Base-by-base conservation (phyloP, 1,140 invertebrate species). In the Pseudomyrmex concolor region DNA sequence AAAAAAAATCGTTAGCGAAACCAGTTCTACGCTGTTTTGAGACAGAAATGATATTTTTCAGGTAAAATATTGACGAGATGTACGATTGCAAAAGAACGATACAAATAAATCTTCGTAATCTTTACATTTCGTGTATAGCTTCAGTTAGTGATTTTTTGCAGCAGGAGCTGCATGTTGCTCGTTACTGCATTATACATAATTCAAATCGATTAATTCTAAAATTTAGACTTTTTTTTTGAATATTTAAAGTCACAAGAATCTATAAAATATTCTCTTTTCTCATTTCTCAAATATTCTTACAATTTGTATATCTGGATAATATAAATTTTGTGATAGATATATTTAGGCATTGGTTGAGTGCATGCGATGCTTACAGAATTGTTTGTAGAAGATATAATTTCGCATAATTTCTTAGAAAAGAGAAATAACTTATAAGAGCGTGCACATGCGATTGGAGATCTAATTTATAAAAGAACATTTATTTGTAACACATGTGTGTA, bases 11-110 rank as follows among this genome's bases (percentile, higher is more conserved):
- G 66, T 80, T 80, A 70, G 66, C n/a, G 2, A n/a, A 71, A 80
- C 76, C 54, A 80, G 76, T 80, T 80, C 19, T 59, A 34, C 25
- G 43, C 7, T 25, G 25, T 80, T 80, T 59, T 59, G 19, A 80
- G 45, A 7, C 45, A 59, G 54, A 60, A 71, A 80, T 51, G 64
- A 80, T 59, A 59, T 71, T 80, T 34, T 78, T 78, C n/a, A 70
- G 34, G 12, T 71, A 60, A 80, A 80, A 80, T 59, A 78, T 2
- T 59, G 19, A 45, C 34, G 34, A 45, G 43, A 70, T 17, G 70
- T 13, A 22, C 17, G 51, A 13, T 15, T 67, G 17, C 17, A 13
- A 77, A 77, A 7, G 51, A 63, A 34, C 34, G 0, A 51, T 19
- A 3, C 10, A 12, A n/a, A 57, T 51, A 55, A 10, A 77, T 45